Evolutionary conservation across 2,113 vertebrate species (phyloP), one percentile per base, ranked within the genome.

Genomic region (Syrmaticus mikado): DNA sequence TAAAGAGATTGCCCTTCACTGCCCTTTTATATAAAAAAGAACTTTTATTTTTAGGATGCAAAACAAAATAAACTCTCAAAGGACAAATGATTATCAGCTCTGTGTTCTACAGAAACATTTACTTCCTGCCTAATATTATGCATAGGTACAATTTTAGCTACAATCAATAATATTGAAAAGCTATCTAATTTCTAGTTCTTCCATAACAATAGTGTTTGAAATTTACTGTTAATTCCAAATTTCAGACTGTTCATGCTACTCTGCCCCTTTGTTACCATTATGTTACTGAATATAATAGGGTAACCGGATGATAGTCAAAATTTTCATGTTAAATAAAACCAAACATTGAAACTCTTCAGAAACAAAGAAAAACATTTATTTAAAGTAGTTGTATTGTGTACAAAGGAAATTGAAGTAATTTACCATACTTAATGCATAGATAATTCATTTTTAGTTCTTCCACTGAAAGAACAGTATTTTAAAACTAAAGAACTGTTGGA

Each of bases 401-500:
- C 43, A 76, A 74, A 90, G 13, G 13, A 62, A 87, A 65, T 74
- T 11, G 57, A 41, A 66, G 48, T 71, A 90, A 85, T 13, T 95
- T 94, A 77, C 65, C 71, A 17, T 70, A 64, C 5, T 89, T 91
- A 62, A 80, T 43, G 19, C 20, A 80, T 7, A 94, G 38, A 89
- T 81, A 25, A 77, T n/a, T 16, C 10, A 2, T 10, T 64, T 8
- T 24, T 1, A 36, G 77, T 64, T 61, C 91, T 95, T 91, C 89
- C 92, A 90, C 45, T 92, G 65, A 74, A 97, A 97, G 85, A 94
- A 52, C 5, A 66, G 20, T 67, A 67, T 38, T 92, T 91, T 76
- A 85, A 71, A 81, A 83, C 55, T 73, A 83, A 88, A 82, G 41
- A 73, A 92, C 52, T 3, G 5, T 81, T 94, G 87, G 62, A 93